Conservation (phyloP, 2,888 invertebrate species). For the Hesperia comma region DNA sequence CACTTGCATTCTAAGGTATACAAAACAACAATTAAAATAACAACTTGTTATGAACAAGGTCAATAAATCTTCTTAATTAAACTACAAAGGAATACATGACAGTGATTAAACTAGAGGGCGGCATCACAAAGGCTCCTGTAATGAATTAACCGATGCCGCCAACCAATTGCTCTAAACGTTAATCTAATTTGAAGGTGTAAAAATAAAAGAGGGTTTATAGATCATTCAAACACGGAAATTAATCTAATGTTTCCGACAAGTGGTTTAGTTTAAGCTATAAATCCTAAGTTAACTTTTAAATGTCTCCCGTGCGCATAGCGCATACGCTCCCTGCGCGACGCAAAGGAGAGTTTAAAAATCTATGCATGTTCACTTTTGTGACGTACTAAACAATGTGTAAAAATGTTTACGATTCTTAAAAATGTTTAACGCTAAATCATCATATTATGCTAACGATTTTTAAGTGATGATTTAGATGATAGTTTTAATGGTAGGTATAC, state of each 20-base stretch:
- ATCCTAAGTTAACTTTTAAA: not conserved
- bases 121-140: constrained; percentile 59
- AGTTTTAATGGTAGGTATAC: no score
- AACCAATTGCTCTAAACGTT: constrained; percentile 67
- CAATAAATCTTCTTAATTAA: constrained; percentile 44
- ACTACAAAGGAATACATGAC: constrained; percentile 28
- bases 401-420: no score
- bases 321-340: no score
- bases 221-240: constrained; percentile 7
- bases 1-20: not conserved
- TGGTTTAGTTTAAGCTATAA: not conserved
- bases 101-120: constrained; percentile 50
- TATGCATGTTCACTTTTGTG: no score
- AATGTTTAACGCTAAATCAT: no score
- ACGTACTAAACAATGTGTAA: no score
- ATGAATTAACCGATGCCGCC: constrained; percentile 68
- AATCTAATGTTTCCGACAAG: not conserved
- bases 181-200: constrained; percentile 63
- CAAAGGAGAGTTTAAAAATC: no score
- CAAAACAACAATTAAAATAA: constrained; percentile 33
- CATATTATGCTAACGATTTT: no score
- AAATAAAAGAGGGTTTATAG: constrained; percentile 18
- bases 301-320: no score
- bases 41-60: constrained; percentile 43
- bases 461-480: no score